These are phyloP conservation scores for Ceramica pisi DNA, from an alignment of 2,888 invertebrate species.

Conservation along the genomic window DNA sequence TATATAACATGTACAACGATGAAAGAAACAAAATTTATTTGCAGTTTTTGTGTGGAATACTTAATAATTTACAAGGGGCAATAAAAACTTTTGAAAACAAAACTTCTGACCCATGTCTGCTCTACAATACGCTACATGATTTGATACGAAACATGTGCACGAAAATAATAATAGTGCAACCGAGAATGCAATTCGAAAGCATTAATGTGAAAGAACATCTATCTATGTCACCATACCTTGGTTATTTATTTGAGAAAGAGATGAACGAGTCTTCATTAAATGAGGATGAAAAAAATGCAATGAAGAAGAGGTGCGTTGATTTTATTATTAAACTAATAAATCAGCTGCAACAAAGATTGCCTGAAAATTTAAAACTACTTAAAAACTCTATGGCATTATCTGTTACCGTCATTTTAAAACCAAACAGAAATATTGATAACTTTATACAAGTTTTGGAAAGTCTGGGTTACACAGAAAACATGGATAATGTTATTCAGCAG, in stretches of 20 bases:
- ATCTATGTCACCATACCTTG: constrained; percentile 47
- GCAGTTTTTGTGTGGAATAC: constrained; percentile 26
- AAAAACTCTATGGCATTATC: constrained; percentile 47
- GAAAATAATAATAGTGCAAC: constrained; percentile 48
- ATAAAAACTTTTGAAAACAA: constrained; percentile 51
- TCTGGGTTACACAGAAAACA: constrained; percentile 42
- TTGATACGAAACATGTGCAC: constrained; percentile 40
- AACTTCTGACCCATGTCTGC: constrained; percentile 32
- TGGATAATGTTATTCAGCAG: constrained; percentile 51
- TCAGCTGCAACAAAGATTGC: no score
- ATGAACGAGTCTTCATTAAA: constrained; percentile 39
- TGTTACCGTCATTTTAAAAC: constrained; percentile 47
- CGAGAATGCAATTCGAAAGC: constrained; percentile 46
- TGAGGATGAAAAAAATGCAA: constrained; percentile 42
- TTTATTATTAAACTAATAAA: constrained; percentile 46
- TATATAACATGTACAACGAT: constrained; percentile 44
- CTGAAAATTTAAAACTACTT: constrained; percentile 43
- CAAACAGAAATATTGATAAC: constrained; percentile 45
- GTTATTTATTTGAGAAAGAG: constrained; percentile 50
- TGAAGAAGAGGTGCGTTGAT: constrained; percentile 44
- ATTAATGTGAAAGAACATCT: constrained; percentile 53
- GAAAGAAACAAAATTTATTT: constrained; percentile 18
- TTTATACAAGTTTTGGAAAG: constrained; percentile 47
- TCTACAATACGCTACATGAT: constrained; percentile 38
- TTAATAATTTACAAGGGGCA: constrained; percentile 44